A percentile compares a stretch with the other conserved stretches of the same genome.
Conservation (phyloP, 2,888 invertebrate species). For the Theodoxus fluviatilis region DNA sequence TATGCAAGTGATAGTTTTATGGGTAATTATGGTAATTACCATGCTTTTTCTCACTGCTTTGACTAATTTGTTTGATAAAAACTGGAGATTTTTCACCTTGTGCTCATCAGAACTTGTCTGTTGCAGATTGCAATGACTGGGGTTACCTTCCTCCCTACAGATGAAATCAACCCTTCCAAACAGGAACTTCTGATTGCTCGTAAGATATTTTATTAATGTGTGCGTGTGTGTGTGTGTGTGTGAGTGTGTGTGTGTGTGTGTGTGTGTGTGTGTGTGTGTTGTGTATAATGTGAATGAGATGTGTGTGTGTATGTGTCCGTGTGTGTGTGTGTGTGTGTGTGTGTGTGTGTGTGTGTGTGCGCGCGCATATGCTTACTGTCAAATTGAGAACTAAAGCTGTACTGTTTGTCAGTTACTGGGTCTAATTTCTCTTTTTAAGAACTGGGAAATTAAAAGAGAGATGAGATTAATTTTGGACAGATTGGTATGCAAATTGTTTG, state of each 20-base stretch:
- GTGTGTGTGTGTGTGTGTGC: too few relatives aligned
- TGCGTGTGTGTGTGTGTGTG: too few relatives aligned
- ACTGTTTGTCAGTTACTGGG: too few relatives aligned
- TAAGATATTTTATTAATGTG: slow-evolving; percentile 47
- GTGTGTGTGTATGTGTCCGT: too few relatives aligned
- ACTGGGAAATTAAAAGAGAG: background rate
- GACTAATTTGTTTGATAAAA: background rate
- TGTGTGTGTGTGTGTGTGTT: too few relatives aligned
- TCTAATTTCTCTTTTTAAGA: background rate
- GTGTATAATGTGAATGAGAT: too few relatives aligned
- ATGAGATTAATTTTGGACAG: background rate
- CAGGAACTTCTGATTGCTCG: slow-evolving; percentile 82
- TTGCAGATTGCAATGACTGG: slow-evolving; percentile 82
- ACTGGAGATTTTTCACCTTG: slow-evolving; percentile 3
- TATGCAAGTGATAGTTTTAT: too few relatives aligned
- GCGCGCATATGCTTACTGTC: too few relatives aligned
- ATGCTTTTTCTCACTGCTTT: background rate
- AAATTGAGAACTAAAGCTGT: too few relatives aligned
- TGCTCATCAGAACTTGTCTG: slow-evolving; percentile 24
- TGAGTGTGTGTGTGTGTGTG: too few relatives aligned
- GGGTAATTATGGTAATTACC: too few relatives aligned
- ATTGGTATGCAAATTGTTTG: background rate
- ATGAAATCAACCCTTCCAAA: slow-evolving; percentile 76
- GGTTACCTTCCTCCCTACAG: slow-evolving; percentile 84
- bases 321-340: too few relatives aligned